Conservation (phyloP, 2,888 invertebrate species). For the Tortricodes alternella region DNA sequence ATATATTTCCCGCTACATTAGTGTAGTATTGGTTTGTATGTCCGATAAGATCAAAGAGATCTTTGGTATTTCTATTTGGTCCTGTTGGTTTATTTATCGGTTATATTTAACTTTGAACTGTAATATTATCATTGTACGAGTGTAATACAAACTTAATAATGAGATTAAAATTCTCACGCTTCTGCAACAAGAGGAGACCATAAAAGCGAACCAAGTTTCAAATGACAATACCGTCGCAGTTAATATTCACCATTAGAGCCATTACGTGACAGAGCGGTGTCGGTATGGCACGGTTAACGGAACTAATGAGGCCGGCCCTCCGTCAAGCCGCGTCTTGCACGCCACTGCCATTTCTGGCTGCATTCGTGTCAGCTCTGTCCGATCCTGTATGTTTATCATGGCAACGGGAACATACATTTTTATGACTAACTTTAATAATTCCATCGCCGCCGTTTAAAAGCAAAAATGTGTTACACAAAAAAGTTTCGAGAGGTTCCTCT, state of each 20-base stretch:
- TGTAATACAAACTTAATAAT: too few relatives aligned
- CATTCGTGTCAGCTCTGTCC: conserved; percentile 48
- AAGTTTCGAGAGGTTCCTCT: conserved; percentile 34
- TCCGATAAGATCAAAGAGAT: conserved; percentile 1
- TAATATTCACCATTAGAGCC: conserved; percentile 16
- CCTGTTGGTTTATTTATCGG: background rate
- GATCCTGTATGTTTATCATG: conserved; percentile 39
- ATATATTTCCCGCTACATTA: background rate
- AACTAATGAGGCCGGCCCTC: conserved; percentile 57
- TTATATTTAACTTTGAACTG: too few relatives aligned
- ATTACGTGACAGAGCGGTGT: conserved; percentile 43
- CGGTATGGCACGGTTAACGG: conserved; percentile 58
- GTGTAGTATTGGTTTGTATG: background rate
- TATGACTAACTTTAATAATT: background rate
- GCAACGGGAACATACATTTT: conserved; percentile 3
- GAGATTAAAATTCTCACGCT: conserved; percentile 12
- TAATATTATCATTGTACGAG: too few relatives aligned
- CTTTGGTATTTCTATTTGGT: conserved; percentile 2
- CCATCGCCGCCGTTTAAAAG: conserved; percentile 7
- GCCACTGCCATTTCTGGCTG: conserved; percentile 49
- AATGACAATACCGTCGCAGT: conserved; percentile 15
- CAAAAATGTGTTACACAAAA: conserved; percentile 35
- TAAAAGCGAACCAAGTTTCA: background rate
- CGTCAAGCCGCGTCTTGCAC: conserved; percentile 38
- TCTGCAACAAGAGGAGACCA: conserved; percentile 8